Evolutionary conservation across 2,113 vertebrate species (phyloP).

Genomic region (Stigmatopora argus): DNA sequence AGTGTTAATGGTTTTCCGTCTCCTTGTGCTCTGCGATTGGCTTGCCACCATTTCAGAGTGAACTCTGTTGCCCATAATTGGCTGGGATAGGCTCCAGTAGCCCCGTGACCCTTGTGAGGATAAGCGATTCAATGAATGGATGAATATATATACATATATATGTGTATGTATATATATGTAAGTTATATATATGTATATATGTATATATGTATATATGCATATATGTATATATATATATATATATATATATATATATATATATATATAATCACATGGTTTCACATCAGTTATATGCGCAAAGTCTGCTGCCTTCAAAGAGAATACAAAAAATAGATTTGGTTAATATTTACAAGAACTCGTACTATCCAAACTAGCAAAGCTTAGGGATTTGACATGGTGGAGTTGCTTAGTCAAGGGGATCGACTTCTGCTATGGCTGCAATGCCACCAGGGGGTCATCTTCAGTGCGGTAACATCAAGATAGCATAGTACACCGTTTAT

Average conservation of each 20-base stretch:
- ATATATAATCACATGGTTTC: slow-evolving; percentile 78
- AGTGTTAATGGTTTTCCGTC: too few species aligned
- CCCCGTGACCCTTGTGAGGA: too few species aligned
- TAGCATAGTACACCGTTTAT: slow-evolving; percentile 68
- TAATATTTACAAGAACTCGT: slow-evolving; percentile 88
- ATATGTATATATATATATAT: too few species aligned
- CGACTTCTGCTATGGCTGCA: slow-evolving; percentile 69
- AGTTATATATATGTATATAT: too few species aligned
- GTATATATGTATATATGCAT: too few species aligned
- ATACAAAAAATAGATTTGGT: slow-evolving; percentile 82
- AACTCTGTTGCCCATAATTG: too few species aligned
- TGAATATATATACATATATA: too few species aligned
- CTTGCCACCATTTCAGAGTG: too few species aligned
- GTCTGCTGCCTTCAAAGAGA: slow-evolving; percentile 80
- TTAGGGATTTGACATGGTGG: slow-evolving; percentile 63
- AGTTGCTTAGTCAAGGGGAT: slow-evolving; percentile 72
- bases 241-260: slow-evolving; percentile 57
- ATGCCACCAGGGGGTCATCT: slow-evolving; percentile 60
- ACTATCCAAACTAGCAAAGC: slow-evolving; percentile 76
- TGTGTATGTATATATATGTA: too few species aligned
- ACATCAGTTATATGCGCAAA: slow-evolving; percentile 74
- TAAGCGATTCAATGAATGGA: too few species aligned
- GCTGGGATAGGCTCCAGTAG: too few species aligned
- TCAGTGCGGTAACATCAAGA: slow-evolving; percentile 67
- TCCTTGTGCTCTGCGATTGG: too few species aligned